phyloP scores from a whole-genome alignment of 2,797 vertebrate genomes.

The Falco concolor region DNA sequence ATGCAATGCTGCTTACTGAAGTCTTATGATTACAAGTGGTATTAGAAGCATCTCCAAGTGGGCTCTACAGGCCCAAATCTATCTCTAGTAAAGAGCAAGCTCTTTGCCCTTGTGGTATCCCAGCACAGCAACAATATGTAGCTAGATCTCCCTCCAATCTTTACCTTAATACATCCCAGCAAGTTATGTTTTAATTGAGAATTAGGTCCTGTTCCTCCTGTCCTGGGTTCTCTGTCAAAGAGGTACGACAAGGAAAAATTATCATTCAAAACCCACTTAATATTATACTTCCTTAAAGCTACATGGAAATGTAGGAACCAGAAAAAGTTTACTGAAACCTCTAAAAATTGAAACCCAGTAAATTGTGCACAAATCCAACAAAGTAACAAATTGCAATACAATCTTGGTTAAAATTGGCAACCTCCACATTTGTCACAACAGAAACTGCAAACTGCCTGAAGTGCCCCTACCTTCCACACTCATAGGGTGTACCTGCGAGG shows the following conservation, averaged over 20 bases:
- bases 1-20: neutral
- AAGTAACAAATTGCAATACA: neutral
- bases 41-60: neutral
- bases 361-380: neutral
- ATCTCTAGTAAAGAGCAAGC: neutral
- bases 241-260: rapidly evolving
- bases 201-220: neutral
- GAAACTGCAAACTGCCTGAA: neutral
- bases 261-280: neutral
- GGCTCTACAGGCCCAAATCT: neutral
- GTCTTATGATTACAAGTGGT: neutral
- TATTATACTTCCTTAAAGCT: neutral
- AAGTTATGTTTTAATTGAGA: neutral
- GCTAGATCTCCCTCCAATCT: neutral
- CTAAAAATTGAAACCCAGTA: neutral
- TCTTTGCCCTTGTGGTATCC: neutral
- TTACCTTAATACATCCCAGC: neutral
- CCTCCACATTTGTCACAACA: neutral
- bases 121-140: neutral
- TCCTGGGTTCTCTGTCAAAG: neutral
- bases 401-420: neutral
- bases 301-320: neutral
- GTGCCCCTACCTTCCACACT: neutral
- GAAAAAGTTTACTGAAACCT: neutral
- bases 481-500: neutral